Conservation (phyloP, 2,888 invertebrate genomes). For the Ochropacha duplaris region DNA sequence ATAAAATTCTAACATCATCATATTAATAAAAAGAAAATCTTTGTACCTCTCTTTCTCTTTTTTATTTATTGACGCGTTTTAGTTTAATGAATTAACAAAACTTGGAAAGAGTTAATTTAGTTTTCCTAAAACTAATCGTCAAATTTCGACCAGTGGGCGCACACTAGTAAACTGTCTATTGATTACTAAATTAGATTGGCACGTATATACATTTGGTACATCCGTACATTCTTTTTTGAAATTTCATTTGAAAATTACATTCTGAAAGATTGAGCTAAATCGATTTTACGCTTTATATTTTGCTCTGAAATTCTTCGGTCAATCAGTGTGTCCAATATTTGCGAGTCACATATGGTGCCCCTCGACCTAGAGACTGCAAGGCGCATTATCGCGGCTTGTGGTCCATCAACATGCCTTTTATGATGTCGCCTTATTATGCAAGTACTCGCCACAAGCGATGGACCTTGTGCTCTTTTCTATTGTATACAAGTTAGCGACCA, state of each 20-base stretch:
- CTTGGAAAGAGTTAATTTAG: too few species aligned
- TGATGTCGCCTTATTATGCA: slow-evolving; percentile 65
- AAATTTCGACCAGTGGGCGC: too few species aligned
- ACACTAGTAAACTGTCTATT: too few species aligned
- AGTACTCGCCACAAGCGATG: slow-evolving; percentile 41
- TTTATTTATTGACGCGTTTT: too few species aligned
- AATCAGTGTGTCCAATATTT: background rate
- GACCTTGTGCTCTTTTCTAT: slow-evolving; percentile 78
- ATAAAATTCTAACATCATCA: too few species aligned
- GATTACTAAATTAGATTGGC: too few species aligned
- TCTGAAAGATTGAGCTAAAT: background rate
- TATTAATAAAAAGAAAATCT: too few species aligned
- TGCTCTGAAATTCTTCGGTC: background rate
- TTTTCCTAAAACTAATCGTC: too few species aligned
- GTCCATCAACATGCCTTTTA: slow-evolving; percentile 65
- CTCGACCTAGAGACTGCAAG: slow-evolving; percentile 26
- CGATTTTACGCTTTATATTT: background rate
- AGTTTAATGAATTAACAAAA: too few species aligned
- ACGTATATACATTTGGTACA: too few species aligned
- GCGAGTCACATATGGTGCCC: slow-evolving; percentile 26
- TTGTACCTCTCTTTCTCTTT: too few species aligned
- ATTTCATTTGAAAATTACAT: background rate
- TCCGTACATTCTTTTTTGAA: too few species aligned
- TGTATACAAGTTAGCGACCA: slow-evolving; percentile 52
- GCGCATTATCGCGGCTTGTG: slow-evolving; percentile 23